Base-by-base conservation (phyloP, 2,888 invertebrate species). In the Pogonocherus hispidulus region DNA sequence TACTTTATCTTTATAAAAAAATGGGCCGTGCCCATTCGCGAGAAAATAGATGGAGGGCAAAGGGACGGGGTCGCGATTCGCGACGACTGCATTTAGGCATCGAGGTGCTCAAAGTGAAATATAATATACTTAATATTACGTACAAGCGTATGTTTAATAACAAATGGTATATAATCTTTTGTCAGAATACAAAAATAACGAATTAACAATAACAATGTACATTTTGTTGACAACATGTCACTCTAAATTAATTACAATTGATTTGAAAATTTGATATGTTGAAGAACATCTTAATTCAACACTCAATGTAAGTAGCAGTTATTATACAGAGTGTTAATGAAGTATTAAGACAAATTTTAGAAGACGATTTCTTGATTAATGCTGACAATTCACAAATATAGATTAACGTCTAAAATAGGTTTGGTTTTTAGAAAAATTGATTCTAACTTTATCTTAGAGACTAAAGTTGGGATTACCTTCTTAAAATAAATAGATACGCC, bases 181-280 rank as follows among this genome's bases (percentile, higher is more conserved):
- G 74, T 77, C 72, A 76, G 76, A 81, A 81, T 84, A 84, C 79
- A 84, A 85, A 84, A 85, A 84, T 84, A 84, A 84, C 82, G 81
- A 80, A 81, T 81, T 78, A 84, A 83, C 84, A 81, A 81, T 81
- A 83, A 82, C 83, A 83, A 82, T 79, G 71, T 79, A 76, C 73
- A 71, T 64, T 66, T 66, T 63, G 41, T 63, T 57, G 55, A 66
- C 57, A 66, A 44, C 16, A 22, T 66, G 59, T 51, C 62, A 41
- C 37, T 47, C 46, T 46, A 63, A 66, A 66, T 35, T 49, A 66
- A 52, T 52, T 32, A 52, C 52, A 52, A 65, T 16, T 37, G 35
- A 62, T 44, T 23, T 14, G 46, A 57, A 60, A 69, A 56, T 51
- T 66, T 57, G 69, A 66, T 57, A 66, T 59, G 66, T 66, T 63